These are phyloP conservation scores for Meandrusa payeni DNA, from an alignment of 2,888 invertebrate genomes.

Conservation along the genomic window DNA sequence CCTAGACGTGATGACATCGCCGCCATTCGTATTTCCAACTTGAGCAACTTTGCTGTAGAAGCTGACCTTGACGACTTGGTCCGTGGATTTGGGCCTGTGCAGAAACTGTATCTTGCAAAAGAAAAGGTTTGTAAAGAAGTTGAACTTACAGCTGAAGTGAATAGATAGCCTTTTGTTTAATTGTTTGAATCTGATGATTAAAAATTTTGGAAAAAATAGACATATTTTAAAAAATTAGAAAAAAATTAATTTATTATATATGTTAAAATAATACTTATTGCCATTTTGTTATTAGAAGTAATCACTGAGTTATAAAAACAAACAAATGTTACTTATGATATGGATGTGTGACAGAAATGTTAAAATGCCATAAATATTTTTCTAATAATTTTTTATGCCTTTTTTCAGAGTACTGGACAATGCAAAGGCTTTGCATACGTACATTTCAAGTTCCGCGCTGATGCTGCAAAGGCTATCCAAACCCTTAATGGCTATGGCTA, in stretches of 20 bases:
- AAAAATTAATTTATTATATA: too few species aligned
- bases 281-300: too few species aligned
- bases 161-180: too few species aligned
- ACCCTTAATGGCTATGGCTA: conserved; percentile 96
- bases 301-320: too few species aligned
- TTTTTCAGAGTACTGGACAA: conserved; percentile 84
- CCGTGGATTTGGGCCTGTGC: conserved; percentile 94
- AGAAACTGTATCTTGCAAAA: conserved; percentile 97
- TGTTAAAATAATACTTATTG: too few species aligned
- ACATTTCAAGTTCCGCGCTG: conserved; percentile 94
- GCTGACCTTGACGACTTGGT: conserved; percentile 97
- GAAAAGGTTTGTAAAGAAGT: conserved; percentile 83
- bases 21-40: conserved; percentile 97
- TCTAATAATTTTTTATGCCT: conserved; percentile 21
- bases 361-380: background rate
- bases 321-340: too few species aligned
- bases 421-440: conserved; percentile 99
- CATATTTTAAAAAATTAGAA: too few species aligned
- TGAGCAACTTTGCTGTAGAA: conserved; percentile 97
- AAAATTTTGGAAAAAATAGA: too few species aligned
- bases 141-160: too few species aligned
- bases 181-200: too few species aligned
- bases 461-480: conserved; percentile 95
- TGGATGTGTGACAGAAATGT: too few species aligned
- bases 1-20: conserved; percentile 91